Evolutionary conservation across 2,113 vertebrate genomes (phyloP).

Genomic region (Thunnus maccoyii): DNA sequence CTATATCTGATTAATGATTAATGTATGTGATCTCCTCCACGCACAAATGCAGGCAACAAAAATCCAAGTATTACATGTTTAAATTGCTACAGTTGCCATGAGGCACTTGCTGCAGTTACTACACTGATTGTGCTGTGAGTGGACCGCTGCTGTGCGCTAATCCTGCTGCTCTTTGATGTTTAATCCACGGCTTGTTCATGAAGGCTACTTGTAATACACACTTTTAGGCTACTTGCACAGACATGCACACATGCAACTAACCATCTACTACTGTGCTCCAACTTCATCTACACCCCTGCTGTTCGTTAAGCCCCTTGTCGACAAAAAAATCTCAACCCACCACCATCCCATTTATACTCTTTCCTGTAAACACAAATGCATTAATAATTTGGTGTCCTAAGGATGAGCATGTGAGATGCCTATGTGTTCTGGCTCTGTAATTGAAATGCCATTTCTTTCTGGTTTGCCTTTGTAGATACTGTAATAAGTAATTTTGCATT

Average conservation of each 20-base stretch:
- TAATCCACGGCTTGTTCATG: constrained; percentile 53
- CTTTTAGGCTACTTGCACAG: neutral
- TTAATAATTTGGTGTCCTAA: neutral
- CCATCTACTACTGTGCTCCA: constrained; percentile 10
- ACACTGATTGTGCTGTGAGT: neutral
- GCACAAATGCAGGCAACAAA: neutral
- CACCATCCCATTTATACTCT: constrained; percentile 5
- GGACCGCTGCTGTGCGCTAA: constrained; percentile 36
- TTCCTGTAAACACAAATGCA: neutral
- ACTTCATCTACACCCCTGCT: constrained; percentile 40
- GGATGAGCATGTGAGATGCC: neutral
- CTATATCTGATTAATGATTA: constrained; percentile 5
- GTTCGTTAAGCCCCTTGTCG: constrained; percentile 7
- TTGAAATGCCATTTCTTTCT: neutral
- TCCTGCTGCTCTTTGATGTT: constrained; percentile 60
- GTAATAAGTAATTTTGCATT: neutral
- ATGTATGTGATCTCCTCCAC: constrained; percentile 2
- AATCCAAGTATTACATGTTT: constrained; percentile 1
- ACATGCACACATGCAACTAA: constrained; percentile 14
- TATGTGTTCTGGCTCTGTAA: constrained; percentile 1
- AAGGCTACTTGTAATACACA: constrained; percentile 1
- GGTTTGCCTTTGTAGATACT: neutral
- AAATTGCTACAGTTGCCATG: constrained; percentile 1
- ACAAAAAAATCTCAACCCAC: neutral
- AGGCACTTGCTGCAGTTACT: constrained; percentile 12